Conservation (phyloP, 2,888 invertebrate species). For the Lottia scabra region DNA sequence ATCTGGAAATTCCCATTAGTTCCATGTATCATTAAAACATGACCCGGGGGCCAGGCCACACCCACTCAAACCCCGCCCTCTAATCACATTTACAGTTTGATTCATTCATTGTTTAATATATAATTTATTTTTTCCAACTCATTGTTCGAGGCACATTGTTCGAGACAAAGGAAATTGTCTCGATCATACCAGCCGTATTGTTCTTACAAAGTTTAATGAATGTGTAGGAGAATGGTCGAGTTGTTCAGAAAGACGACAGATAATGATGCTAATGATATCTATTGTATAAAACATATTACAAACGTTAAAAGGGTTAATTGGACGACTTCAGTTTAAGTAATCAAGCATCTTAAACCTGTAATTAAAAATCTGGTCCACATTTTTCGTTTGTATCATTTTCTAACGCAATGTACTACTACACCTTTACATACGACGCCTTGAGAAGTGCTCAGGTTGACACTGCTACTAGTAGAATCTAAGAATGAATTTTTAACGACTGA, state of each 20-base stretch:
- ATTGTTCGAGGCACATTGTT: neutral
- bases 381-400: no score
- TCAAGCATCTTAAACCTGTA: no score
- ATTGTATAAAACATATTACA: neutral
- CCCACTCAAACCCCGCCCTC: neutral
- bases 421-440: no score
- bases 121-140: neutral
- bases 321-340: no score
- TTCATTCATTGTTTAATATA: neutral
- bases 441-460: no score
- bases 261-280: neutral
- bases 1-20: conserved; percentile 1
- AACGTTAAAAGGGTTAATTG: neutral
- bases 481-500: no score
- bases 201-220: neutral
- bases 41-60: neutral
- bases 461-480: no score
- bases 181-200: neutral
- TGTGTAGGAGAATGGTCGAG: neutral
- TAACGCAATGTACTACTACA: no score
- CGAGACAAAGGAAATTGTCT: neutral
- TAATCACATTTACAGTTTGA: neutral
- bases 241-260: neutral
- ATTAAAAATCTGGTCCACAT: no score
- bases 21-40: neutral